Conservation (phyloP, 1,140 invertebrate species). For the Platorchestia sp. region DNA sequence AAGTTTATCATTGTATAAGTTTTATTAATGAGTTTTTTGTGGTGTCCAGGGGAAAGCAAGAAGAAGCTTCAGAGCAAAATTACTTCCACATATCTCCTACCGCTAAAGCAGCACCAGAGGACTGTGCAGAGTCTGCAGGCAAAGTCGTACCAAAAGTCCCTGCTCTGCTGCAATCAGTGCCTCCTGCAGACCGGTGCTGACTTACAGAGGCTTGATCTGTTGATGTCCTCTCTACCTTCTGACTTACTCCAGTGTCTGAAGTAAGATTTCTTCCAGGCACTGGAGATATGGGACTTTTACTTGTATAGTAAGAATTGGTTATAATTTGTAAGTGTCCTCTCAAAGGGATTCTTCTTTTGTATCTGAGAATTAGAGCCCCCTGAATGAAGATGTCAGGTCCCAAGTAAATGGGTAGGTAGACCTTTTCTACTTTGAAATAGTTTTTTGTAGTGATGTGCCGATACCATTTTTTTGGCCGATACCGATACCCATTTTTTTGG, state of each 20-base stretch:
- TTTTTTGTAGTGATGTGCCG: too few relatives aligned
- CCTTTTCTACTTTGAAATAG: too few relatives aligned
- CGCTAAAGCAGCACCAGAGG: neutral
- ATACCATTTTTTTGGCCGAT: too few relatives aligned
- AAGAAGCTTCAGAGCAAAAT: neutral
- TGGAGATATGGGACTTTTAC: too few relatives aligned
- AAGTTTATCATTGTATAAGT: neutral
- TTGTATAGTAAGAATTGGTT: too few relatives aligned
- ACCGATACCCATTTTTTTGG: too few relatives aligned
- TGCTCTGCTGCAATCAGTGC: neutral
- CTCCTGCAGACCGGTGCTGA: neutral
- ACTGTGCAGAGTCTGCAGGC: neutral
- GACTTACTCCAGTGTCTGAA: neutral
- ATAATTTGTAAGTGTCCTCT: too few relatives aligned
- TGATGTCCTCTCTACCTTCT: neutral
- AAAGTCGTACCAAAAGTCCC: neutral
- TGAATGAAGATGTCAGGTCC: too few relatives aligned
- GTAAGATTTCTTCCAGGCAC: neutral
- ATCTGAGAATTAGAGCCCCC: too few relatives aligned
- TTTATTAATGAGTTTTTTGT: neutral
- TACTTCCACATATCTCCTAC: neutral
- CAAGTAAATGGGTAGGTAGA: too few relatives aligned
- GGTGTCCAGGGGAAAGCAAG: neutral
- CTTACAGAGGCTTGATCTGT: neutral
- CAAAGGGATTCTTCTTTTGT: too few relatives aligned